phyloP scores from a whole-genome alignment of 37 sponge, comb jelly and placozoan genomes.

The Diacarnus erythraeanus region DNA sequence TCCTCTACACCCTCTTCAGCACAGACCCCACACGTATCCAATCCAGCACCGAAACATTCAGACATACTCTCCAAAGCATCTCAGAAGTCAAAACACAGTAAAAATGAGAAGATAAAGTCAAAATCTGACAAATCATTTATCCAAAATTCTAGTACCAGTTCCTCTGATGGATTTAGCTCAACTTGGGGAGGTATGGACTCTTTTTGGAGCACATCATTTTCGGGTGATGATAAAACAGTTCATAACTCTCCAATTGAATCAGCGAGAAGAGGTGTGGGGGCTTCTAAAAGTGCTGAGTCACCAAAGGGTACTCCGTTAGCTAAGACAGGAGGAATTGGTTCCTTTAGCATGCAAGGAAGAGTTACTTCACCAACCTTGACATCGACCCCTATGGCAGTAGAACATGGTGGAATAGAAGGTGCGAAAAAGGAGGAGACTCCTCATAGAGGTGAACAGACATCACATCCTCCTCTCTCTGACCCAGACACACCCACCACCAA shows the following conservation, averaged over 20 bases:
- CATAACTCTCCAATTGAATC: background rate
- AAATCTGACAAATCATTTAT: background rate
- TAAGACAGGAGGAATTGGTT: background rate
- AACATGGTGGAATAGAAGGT: background rate
- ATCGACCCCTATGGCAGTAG: background rate
- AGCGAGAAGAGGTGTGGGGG: background rate
- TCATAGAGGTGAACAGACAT: background rate
- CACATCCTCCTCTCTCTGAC: background rate
- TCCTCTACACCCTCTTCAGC: slow-evolving; percentile 3
- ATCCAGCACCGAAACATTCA: too few relatives aligned
- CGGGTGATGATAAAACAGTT: background rate
- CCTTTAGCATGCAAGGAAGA: background rate
- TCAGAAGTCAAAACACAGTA: background rate
- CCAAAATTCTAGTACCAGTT: background rate
- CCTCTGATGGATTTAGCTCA: slow-evolving; percentile 3
- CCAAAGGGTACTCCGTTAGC: background rate
- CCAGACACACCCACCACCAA: background rate
- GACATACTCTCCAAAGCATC: background rate
- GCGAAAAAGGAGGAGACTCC: background rate
- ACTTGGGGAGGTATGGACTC: slow-evolving; percentile 56
- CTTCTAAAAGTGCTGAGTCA: background rate
- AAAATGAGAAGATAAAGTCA: background rate
- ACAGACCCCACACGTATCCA: background rate
- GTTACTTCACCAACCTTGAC: background rate
- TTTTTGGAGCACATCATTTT: slow-evolving; percentile 30